These are phyloP conservation scores for Embiotoca jacksoni DNA, from an alignment of 2,113 vertebrate species.

Conservation along the genomic window DNA sequence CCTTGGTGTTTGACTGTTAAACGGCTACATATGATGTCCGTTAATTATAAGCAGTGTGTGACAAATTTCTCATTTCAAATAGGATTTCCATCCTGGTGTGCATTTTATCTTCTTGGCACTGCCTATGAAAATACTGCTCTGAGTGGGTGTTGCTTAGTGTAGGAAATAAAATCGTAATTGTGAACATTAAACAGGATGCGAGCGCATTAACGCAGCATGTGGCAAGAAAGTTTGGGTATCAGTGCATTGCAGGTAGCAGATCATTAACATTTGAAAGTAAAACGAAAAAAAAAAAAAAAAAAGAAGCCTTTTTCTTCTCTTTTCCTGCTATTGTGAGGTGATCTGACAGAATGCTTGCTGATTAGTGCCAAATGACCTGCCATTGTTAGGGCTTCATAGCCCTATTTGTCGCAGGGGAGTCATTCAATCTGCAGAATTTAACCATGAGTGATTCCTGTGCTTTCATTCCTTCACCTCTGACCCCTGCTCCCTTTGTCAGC, in stretches of 20 bases:
- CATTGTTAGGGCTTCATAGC: slow-evolving; percentile 59
- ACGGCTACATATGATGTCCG: neutral
- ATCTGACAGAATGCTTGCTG: slow-evolving; percentile 42
- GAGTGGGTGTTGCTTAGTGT: neutral
- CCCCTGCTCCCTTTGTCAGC: slow-evolving; percentile 63
- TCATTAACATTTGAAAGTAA: slow-evolving; percentile 17
- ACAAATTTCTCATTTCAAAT: no score
- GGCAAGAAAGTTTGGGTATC: neutral
- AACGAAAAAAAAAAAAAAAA: neutral
- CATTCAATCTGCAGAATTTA: slow-evolving; percentile 50
- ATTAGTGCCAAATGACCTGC: slow-evolving; percentile 50
- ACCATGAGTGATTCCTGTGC: slow-evolving; percentile 54
- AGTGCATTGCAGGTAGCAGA: neutral
- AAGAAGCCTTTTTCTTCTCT: neutral
- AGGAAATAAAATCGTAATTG: neutral
- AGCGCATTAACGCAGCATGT: slow-evolving; percentile 5
- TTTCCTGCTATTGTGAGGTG: slow-evolving; percentile 71
- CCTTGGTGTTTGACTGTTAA: neutral
- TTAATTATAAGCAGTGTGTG: neutral
- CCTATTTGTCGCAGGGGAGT: slow-evolving; percentile 52
- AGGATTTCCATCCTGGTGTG: no score
- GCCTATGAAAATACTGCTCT: neutral
- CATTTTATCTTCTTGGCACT: neutral
- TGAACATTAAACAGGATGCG: no score
- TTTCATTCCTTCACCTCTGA: slow-evolving; percentile 66